Evolutionary conservation across 1,140 invertebrate species (phyloP), one percentile per base, ranked within the genome.

Genomic region (Phenacoccus solenopsis): DNA sequence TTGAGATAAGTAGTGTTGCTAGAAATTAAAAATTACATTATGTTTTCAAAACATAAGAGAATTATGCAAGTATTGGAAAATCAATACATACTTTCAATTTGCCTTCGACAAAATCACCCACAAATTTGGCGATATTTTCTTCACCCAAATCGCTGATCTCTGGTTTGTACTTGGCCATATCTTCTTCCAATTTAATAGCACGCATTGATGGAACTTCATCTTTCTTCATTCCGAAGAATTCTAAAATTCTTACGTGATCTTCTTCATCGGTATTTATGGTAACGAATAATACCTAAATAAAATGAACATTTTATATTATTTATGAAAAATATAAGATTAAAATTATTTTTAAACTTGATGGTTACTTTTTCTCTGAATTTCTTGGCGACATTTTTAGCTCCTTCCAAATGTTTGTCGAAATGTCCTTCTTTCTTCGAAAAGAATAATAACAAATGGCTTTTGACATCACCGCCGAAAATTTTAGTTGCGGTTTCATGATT

Each of bases 141-240:
- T 85, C 83, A 25, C 82, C 84, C 28, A 98, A 81, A 73, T 96
- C 94, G 38, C 83, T 78, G 32, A 81, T 86, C 68, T 88, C 84
- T 35, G 97, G 97, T 79, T 98, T 98, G 84, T 90, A 99, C 81
- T 99, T 99, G 76, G 89, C 87, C 96, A 99, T 98, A 77, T 98
- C 96, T 76, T 98, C 93, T 80, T 96, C 93, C 64, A 99, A 81
- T 71, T 88, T 88, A 78, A 99, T 98, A 61, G 99, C 82, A 75
- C 98, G 87, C 78, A 97, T 90, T 10, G 91, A 86, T 13, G 98
- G 97, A 12, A 93, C 85, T 76, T 98, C 91, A 21, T 90, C 87
- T 76, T 90, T 90, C 80, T 93, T 94, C 85, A 98, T 90, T 74
- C 97, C 97, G 79, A 99, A 99, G 91, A 97, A 99, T 82, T 99